Base-by-base conservation (phyloP, 2,797 vertebrate genomes). In the Calcarius lapponicus region DNA sequence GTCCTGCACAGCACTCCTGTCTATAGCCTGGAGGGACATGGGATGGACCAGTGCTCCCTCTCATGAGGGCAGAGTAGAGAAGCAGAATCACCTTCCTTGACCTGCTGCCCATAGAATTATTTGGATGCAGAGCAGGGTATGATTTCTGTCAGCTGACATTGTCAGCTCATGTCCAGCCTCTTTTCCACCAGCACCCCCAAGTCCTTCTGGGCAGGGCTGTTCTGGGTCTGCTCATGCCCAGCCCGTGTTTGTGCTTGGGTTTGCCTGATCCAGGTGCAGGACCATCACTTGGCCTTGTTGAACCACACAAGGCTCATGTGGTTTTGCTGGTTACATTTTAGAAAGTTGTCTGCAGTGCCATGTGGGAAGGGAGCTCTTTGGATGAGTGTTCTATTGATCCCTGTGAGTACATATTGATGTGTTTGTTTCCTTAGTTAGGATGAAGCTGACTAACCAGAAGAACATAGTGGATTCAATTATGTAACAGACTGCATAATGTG, bases 351-450 rank as follows among this genome's bases (percentile, higher is more conserved):
- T 69, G 40, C 47, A 40, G 38, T 48, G 29, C 45, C 11, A 6
- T 51, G 24, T 70, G 40, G 31, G 28, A 87, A 75, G 31, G 10
- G 36, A 79, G 7, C 26, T 61, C 32, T 91, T 73, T 32, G 51
- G 24, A 47, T 43, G 24, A 80, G 32, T 40, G 48, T 31, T 71
- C 24, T 94, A 34, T 95, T 88, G 91, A 93, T 92, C 45, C 6
- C 9, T 51, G 18, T 38, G 29, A 42, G 12, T 51, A 38, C n/a
- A 20, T 65, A 88, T 66, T 50, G 86, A 94, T 92, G 32, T 17
- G 36, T 65, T 86, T 94, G 80, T 95, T 95, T 95, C 57, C 56
- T 34, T 82, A 86, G 93, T 75, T 83, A 88, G 65, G 32, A 45
- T 91, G 72, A 80, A 86, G 34, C 83, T 95, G 78, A 92, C 53